Conservation (phyloP, 2,797 vertebrate genomes). For the Leptoclinus maculatus region DNA sequence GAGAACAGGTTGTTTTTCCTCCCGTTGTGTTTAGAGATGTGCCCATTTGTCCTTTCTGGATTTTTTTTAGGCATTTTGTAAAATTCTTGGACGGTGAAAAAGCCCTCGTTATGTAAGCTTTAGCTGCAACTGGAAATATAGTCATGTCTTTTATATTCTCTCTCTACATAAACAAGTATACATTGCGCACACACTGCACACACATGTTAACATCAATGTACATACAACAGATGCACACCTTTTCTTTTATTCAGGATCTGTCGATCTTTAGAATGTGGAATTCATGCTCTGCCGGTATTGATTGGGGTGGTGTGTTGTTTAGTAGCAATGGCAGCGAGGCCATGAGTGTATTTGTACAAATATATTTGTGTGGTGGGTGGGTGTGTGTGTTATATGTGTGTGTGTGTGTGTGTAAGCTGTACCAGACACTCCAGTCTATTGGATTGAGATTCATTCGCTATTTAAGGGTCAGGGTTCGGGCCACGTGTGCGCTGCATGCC, state of each 20-base stretch:
- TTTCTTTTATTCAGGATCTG: slow-evolving; percentile 93
- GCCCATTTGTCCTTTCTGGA: neutral
- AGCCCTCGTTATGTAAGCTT: neutral
- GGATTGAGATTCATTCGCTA: slow-evolving; percentile 99
- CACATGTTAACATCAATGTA: neutral
- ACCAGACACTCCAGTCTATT: slow-evolving; percentile 93
- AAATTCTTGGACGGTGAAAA: neutral
- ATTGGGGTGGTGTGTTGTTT: slow-evolving; percentile 68
- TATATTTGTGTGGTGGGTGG: slow-evolving; percentile 43
- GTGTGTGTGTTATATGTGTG: slow-evolving; percentile 53
- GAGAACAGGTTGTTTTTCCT: neutral
- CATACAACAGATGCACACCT: slow-evolving; percentile 54
- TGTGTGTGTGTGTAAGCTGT: slow-evolving; percentile 59
- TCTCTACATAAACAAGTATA: slow-evolving; percentile 7
- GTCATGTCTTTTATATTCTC: neutral
- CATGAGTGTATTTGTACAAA: slow-evolving; percentile 59
- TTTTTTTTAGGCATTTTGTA: neutral
- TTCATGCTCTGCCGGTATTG: slow-evolving; percentile 90
- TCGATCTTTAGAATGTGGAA: slow-evolving; percentile 92
- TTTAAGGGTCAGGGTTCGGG: slow-evolving; percentile 98
- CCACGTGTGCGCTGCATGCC: slow-evolving; percentile 86
- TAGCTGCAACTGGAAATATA: neutral
- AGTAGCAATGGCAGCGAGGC: slow-evolving; percentile 30
- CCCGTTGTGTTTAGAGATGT: neutral
- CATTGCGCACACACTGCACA: slow-evolving; percentile 7